A percentile compares a stretch with the other conserved stretches of the same genome.
phyloP scores from a whole-genome alignment of 1,140 invertebrate genomes.

The Cephus cinctus region DNA sequence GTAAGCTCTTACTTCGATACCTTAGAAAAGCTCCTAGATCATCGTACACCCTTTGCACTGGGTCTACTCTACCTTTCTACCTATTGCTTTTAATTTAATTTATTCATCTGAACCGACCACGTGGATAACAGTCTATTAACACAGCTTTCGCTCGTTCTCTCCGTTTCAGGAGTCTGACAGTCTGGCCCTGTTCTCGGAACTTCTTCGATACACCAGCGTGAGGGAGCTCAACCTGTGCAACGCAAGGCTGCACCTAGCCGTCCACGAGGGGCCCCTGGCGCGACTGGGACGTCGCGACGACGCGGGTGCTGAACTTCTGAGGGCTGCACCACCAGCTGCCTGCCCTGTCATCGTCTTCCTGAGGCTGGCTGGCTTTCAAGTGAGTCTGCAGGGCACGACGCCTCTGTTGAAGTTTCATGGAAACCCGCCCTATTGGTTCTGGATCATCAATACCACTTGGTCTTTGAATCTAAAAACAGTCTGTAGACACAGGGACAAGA shows the following conservation, averaged over 20 bases:
- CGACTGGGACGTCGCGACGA: constrained; percentile 49
- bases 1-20: no score
- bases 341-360: constrained; percentile 53
- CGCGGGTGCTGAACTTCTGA: constrained; percentile 45
- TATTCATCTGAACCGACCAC: no score
- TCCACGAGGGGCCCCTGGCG: constrained; percentile 48
- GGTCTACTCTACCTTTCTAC: no score
- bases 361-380: constrained; percentile 56
- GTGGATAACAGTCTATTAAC: no score
- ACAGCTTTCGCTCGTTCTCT: background rate
- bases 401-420: no score
- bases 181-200: constrained; percentile 47
- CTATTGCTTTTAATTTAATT: no score
- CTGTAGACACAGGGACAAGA: background rate
- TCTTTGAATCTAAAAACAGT: no score
- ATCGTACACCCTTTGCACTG: no score
- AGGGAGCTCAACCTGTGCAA: constrained; percentile 53
- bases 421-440: no score
- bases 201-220: constrained; percentile 50
- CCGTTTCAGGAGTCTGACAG: constrained; percentile 47
- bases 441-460: no score
- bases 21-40: no score
- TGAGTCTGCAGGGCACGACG: no score
- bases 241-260: constrained; percentile 52
- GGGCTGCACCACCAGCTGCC: constrained; percentile 37